Percentiles rank a stretch among this genome's conserved stretches.
These are phyloP conservation scores for Apocrypta bakeri DNA, from an alignment of 1,140 invertebrate genomes.

Conservation along the genomic window DNA sequence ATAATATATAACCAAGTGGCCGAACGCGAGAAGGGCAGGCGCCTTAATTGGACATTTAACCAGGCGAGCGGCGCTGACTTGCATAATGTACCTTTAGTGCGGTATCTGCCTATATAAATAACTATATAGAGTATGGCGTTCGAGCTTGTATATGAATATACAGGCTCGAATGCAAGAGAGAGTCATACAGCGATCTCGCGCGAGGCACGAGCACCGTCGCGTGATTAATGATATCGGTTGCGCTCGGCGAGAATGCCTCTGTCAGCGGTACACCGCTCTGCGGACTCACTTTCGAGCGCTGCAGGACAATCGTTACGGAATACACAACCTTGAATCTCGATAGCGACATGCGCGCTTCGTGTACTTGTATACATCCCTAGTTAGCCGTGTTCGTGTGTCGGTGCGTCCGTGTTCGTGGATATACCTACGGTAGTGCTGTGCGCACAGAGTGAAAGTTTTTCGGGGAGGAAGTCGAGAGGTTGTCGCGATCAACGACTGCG, in stretches of 20 bases:
- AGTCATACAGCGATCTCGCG: not conserved
- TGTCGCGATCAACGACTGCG: not conserved
- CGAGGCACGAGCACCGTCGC: not conserved
- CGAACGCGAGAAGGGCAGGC: slow-evolving; percentile 17
- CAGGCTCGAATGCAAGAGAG: not conserved
- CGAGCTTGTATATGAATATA: no score
- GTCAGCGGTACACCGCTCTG: slow-evolving; percentile 1
- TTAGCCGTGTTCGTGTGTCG: no score
- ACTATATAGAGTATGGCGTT: no score
- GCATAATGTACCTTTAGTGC: slow-evolving; percentile 32
- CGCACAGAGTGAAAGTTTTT: slow-evolving; percentile 23
- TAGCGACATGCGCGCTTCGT: not conserved
- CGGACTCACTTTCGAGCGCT: not conserved
- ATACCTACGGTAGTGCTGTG: not conserved
- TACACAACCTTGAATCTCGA: slow-evolving; percentile 19
- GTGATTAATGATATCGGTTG: slow-evolving; percentile 44
- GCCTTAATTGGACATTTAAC: slow-evolving; percentile 48
- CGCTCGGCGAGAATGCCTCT: slow-evolving; percentile 24
- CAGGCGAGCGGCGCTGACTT: slow-evolving; percentile 33
- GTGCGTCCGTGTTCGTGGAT: not conserved
- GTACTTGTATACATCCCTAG: not conserved
- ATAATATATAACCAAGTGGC: not conserved
- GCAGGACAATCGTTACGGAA: slow-evolving; percentile 15
- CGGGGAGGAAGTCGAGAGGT: not conserved
- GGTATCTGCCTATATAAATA: not conserved